Conservation (phyloP, 37 sponge, comb jelly and placozoan genomes). For the Axinella damicornis region DNA sequence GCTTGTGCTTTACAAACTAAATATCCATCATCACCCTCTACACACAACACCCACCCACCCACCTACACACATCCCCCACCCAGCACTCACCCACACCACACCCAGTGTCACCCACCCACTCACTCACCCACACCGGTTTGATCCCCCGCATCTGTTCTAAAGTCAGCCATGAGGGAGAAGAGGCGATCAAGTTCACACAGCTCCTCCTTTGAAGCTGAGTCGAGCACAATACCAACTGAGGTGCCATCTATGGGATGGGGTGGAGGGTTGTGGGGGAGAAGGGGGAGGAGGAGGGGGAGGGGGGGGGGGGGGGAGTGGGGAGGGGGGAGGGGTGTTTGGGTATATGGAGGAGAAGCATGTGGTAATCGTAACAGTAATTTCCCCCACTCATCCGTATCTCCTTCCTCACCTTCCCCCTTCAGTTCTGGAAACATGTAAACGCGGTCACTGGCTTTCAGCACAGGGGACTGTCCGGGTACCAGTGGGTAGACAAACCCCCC, state of each 20-base stretch:
- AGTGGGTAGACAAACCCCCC: slow-evolving; percentile 80
- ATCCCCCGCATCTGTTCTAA: slow-evolving; percentile 8
- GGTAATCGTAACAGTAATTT: neutral
- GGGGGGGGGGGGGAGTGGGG: neutral
- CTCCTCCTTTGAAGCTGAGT: slow-evolving; percentile 43
- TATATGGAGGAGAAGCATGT: no score
- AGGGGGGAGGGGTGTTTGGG: no score
- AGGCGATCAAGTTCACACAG: slow-evolving; percentile 32
- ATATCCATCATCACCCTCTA: no score
- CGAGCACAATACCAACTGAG: slow-evolving; percentile 57
- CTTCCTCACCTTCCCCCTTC: slow-evolving; percentile 28
- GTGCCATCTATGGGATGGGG: slow-evolving; percentile 57
- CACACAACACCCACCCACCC: no score
- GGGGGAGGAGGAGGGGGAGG: no score
- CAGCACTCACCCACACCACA: no score
- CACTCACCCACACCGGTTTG: neutral
- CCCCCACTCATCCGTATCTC: neutral
- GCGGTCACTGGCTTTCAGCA: slow-evolving; percentile 48
- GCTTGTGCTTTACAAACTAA: no score
- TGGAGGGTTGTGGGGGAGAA: no score
- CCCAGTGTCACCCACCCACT: neutral
- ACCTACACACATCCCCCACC: no score
- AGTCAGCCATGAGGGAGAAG: slow-evolving; percentile 7
- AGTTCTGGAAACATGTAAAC: slow-evolving; percentile 81
- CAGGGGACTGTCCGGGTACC: slow-evolving; percentile 69